Evolutionary conservation across 2,797 vertebrate genomes (phyloP).

Genomic region (Bovichtus variegatus): DNA sequence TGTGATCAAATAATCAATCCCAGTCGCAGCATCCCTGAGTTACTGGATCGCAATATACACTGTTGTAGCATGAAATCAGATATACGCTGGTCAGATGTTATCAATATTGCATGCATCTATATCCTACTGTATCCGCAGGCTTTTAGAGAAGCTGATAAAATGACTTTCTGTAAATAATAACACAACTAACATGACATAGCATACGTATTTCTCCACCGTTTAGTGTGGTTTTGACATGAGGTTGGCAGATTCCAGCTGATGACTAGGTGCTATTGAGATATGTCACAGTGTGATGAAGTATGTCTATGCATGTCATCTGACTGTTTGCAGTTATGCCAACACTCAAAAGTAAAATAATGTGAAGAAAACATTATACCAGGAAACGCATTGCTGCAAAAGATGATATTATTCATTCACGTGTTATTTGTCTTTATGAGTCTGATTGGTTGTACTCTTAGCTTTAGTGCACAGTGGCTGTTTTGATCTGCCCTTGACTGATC

Average conservation of each 20-base stretch:
- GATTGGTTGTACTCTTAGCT: not conserved
- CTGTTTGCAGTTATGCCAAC: not conserved
- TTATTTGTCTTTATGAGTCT: not conserved
- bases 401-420: not conserved
- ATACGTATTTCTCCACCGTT: not conserved
- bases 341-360: too few relatives aligned
- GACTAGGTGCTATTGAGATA: not conserved
- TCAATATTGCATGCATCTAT: not conserved
- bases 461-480: not conserved
- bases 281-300: not conserved
- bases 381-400: not conserved
- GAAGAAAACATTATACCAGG: too few relatives aligned
- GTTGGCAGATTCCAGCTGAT: not conserved
- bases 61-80: not conserved
- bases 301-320: not conserved
- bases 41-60: not conserved
- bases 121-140: not conserved
- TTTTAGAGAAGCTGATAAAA: not conserved
- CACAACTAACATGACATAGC: not conserved
- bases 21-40: not conserved
- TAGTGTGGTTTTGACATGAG: not conserved
- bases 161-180: not conserved
- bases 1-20: not conserved
- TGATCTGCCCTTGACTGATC: slow-evolving; percentile 6
- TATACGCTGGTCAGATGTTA: not conserved